These are phyloP conservation scores for Pocillopora damicornis DNA, from an alignment of 64 coral and sea anemone genomes.

Conservation along the genomic window DNA sequence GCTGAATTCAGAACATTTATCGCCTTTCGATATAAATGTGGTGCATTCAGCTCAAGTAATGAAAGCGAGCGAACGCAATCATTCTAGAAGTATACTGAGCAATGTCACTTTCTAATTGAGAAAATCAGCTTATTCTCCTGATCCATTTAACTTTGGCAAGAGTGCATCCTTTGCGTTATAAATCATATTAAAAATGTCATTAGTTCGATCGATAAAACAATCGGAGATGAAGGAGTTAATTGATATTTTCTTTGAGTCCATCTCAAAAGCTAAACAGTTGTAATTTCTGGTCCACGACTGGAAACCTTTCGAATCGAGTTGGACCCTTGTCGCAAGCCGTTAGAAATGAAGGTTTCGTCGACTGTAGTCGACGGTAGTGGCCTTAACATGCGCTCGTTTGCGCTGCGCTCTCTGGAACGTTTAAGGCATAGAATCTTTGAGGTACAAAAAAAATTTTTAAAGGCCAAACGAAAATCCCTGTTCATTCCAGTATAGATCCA, in stretches of 20 bases:
- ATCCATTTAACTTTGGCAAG: background rate
- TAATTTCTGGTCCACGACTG: conserved; percentile 11
- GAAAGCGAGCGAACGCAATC: background rate
- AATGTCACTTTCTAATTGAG: background rate
- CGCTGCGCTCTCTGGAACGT: background rate
- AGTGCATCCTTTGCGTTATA: background rate
- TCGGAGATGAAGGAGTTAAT: background rate
- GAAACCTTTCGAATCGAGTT: conserved; percentile 1
- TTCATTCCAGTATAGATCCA: conserved; percentile 91
- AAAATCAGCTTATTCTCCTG: background rate
- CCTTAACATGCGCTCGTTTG: conserved; percentile 36
- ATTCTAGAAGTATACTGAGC: background rate
- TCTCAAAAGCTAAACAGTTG: background rate
- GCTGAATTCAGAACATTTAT: background rate
- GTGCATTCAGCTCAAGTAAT: background rate
- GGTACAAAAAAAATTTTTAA: conserved; percentile 80
- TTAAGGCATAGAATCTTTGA: conserved; percentile 1
- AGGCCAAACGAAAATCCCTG: conserved; percentile 79
- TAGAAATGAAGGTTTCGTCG: conserved; percentile 53
- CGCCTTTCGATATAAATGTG: background rate
- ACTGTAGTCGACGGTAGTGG: conserved; percentile 56
- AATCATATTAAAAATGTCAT: background rate
- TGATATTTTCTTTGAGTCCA: background rate
- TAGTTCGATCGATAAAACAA: background rate
- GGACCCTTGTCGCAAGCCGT: conserved; percentile 5